Evolutionary conservation across 2,888 invertebrate species (phyloP).

Genomic region (Encarsia formosa): DNA sequence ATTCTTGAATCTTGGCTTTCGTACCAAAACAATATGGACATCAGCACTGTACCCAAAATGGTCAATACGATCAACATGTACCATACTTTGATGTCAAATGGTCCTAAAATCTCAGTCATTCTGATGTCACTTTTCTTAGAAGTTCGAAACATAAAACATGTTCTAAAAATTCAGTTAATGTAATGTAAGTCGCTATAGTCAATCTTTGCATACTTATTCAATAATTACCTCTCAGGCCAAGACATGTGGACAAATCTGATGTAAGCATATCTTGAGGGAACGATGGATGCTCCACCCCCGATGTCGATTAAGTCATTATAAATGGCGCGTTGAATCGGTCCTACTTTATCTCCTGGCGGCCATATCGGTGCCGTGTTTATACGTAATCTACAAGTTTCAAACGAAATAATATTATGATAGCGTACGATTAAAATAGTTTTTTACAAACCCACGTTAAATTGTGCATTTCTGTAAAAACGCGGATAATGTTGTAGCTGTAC

Average conservation of each 20-base stretch:
- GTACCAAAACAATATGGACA: constrained; percentile 26
- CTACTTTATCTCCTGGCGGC: constrained; percentile 22
- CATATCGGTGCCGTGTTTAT: constrained; percentile 20
- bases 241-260: constrained; percentile 16
- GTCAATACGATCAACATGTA: constrained; percentile 27
- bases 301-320: constrained; percentile 9
- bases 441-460: constrained; percentile 31
- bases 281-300: constrained; percentile 9
- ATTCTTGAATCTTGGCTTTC: constrained; percentile 23
- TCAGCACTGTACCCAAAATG: constrained; percentile 19
- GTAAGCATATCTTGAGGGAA: neutral
- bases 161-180: constrained; percentile 23
- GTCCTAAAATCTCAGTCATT: constrained; percentile 31
- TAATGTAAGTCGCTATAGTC: too few relatives aligned
- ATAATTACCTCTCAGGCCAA: constrained; percentile 32
- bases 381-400: too few relatives aligned
- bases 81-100: constrained; percentile 35
- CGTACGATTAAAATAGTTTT: too few relatives aligned
- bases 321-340: constrained; percentile 26
- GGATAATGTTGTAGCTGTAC: constrained; percentile 23
- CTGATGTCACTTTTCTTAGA: constrained; percentile 29
- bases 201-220: too few relatives aligned
- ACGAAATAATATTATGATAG: too few relatives aligned
- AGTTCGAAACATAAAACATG: constrained; percentile 38
- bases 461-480: constrained; percentile 29